Base-by-base conservation (phyloP, 2,888 invertebrate genomes). In the Salpingus planirostris region DNA sequence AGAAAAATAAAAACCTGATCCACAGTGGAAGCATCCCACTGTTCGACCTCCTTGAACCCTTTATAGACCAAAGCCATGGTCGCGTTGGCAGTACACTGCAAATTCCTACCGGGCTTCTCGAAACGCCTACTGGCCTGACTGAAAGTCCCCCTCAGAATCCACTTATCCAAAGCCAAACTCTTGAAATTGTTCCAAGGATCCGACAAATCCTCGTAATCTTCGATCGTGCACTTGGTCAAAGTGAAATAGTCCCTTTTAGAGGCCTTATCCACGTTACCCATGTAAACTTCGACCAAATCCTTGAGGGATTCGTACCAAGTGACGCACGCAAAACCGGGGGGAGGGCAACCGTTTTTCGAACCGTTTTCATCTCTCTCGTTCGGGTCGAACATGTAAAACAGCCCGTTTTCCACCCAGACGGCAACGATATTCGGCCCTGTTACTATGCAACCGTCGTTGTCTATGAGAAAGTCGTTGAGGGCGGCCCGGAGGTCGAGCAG, bases 341-440 rank as follows among this genome's bases (percentile, higher is more conserved):
- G n/a, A n/a, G n/a, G n/a, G n/a, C n/a, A n/a, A n/a, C n/a, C n/a
- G n/a, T n/a, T n/a, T n/a, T n/a, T 32, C 11, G 44, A 41, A 3
- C 64, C 65, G 10, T 50, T 47, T 2, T 44, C 39, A 38, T 67
- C 63, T 21, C 68, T 42, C 43, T 61, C 65, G 38, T 66, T 63
- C 0, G 67, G 63, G 50, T 68, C 67, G 38, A 66, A 67, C 60
- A 66, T 63, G 42, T 60, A 69, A 38, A 49, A 68, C 2, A 48
- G 26, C 3, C 53, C 57, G 29, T 60, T 59, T 42, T 68, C 66
- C 3, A 54, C 47, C 67, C 68, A 68, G 6, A 67, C 49, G 1
- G 66, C 62, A 2, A 67, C 44, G 8, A 48, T 48, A 13, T 62
- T 38, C 0, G 68, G 67, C 1, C 68, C 68, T 7, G 53, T 41